Percentiles rank a stretch among this genome's conserved stretches.
These are phyloP conservation scores for Anoncus sp. DNA, from an alignment of 2,888 invertebrate species.

Conservation along the genomic window DNA sequence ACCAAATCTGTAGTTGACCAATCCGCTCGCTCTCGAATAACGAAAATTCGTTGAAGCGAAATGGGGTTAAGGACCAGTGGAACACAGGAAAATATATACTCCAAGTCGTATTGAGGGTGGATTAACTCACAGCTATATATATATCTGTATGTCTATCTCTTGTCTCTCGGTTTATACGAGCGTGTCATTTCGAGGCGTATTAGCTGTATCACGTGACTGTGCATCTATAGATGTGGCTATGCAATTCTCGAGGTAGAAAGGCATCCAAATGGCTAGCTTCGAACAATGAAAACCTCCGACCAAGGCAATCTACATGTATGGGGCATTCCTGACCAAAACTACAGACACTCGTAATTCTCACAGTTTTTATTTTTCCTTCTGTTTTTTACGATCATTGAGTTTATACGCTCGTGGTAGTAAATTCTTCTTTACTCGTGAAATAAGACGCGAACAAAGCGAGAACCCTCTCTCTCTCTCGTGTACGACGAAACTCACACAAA, in stretches of 20 bases:
- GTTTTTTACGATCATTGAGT: no score
- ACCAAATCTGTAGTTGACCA: constrained; percentile 52
- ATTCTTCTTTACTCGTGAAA: no score
- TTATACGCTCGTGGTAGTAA: no score
- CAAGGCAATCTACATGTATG: neutral
- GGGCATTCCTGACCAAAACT: neutral
- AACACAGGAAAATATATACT: constrained; percentile 8
- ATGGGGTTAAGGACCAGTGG: constrained; percentile 53
- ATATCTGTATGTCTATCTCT: neutral
- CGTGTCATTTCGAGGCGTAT: constrained; percentile 40
- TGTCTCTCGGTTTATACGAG: constrained; percentile 30
- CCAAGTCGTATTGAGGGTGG: constrained; percentile 2
- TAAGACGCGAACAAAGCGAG: no score
- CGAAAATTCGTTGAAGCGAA: constrained; percentile 46
- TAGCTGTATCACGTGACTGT: constrained; percentile 30
- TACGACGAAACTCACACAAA: no score
- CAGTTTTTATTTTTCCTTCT: neutral
- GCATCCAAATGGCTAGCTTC: neutral
- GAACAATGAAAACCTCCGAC: constrained; percentile 30
- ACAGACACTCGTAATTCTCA: neutral
- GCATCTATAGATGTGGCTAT: neutral
- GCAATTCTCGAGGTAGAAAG: neutral
- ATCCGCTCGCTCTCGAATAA: constrained; percentile 41
- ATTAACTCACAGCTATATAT: constrained; percentile 27
- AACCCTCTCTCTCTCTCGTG: no score